A percentile compares a stretch with the other conserved stretches of the same genome.
Evolutionary conservation across 2,888 invertebrate genomes (phyloP).

Genomic region (Globia sparganii): DNA sequence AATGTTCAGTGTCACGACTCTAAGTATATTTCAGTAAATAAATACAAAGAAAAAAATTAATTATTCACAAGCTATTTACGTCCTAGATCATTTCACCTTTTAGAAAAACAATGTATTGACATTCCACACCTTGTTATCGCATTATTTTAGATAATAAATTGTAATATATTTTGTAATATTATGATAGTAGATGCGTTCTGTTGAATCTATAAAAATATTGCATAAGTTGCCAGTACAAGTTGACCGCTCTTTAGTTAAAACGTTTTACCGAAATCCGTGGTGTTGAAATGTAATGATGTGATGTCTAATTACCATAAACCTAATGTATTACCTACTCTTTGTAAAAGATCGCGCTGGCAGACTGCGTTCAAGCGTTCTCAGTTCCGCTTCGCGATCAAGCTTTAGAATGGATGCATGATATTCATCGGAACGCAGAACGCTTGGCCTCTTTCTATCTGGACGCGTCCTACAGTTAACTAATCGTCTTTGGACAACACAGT

Average conservation of each 20-base stretch:
- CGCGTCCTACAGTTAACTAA: not conserved
- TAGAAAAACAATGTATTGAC: constrained; percentile 45
- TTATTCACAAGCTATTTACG: constrained; percentile 43
- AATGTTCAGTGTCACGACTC: constrained; percentile 10
- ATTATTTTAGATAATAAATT: constrained; percentile 40
- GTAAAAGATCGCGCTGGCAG: not conserved
- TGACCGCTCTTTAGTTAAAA: constrained; percentile 3
- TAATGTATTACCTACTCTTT: constrained; percentile 7
- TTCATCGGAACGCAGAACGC: not conserved
- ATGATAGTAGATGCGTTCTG: constrained; percentile 24
- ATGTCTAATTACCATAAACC: not conserved
- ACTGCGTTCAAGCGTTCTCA: constrained; percentile 8
- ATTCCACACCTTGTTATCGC: constrained; percentile 54
- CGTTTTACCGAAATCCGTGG: not conserved
- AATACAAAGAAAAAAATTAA: not conserved
- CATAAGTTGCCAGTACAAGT: constrained; percentile 15
- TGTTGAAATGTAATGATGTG: too few relatives aligned
- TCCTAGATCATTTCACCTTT: constrained; percentile 49
- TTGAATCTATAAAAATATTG: constrained; percentile 28
- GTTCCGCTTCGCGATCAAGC: not conserved
- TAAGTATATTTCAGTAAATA: constrained; percentile 15
- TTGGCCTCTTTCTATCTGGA: not conserved
- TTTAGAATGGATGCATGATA: not conserved
- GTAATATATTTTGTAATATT: constrained; percentile 29
- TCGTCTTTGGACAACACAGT: constrained; percentile 41